Conservation (phyloP, 2,797 vertebrate species). For the Takifugu ocellatus region DNA sequence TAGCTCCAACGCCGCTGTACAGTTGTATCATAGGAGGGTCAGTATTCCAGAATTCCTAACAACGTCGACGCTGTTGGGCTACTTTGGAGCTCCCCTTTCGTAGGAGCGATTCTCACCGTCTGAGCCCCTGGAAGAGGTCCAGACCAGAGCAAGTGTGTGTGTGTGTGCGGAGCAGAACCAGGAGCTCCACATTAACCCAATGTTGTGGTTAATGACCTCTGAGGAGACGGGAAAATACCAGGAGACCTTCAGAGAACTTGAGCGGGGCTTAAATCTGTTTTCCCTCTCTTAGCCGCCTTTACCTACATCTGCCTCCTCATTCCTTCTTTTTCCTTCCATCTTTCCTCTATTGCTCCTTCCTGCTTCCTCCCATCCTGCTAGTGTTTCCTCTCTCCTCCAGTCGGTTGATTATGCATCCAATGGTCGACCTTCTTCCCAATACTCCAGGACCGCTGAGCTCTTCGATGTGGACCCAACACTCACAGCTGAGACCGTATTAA, state of each 20-base stretch:
- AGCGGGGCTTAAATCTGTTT: conserved; percentile 32
- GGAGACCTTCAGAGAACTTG: conserved; percentile 32
- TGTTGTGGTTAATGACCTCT: conserved; percentile 16
- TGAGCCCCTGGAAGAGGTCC: conserved; percentile 38
- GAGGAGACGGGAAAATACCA: conserved; percentile 26
- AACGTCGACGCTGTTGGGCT: conserved; percentile 13
- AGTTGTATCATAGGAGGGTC: conserved; percentile 2
- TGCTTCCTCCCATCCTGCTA: background rate
- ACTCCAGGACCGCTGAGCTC: background rate
- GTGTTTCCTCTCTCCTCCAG: background rate
- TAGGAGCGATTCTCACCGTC: conserved; percentile 42
- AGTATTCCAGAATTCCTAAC: conserved; percentile 22
- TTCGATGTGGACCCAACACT: no score
- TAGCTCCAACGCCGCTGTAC: no score
- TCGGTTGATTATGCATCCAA: background rate
- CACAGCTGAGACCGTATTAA: no score
- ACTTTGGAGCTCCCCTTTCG: conserved; percentile 42
- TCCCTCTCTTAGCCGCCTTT: conserved; percentile 1
- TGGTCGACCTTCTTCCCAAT: background rate
- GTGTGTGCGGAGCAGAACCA: background rate
- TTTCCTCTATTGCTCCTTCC: no score
- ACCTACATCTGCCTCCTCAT: conserved; percentile 1
- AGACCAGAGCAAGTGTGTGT: conserved; percentile 33
- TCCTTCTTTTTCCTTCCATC: background rate
- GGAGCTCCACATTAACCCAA: conserved; percentile 30